Conservation (phyloP, 2,797 vertebrate genomes). For the Anguilla megastoma region DNA sequence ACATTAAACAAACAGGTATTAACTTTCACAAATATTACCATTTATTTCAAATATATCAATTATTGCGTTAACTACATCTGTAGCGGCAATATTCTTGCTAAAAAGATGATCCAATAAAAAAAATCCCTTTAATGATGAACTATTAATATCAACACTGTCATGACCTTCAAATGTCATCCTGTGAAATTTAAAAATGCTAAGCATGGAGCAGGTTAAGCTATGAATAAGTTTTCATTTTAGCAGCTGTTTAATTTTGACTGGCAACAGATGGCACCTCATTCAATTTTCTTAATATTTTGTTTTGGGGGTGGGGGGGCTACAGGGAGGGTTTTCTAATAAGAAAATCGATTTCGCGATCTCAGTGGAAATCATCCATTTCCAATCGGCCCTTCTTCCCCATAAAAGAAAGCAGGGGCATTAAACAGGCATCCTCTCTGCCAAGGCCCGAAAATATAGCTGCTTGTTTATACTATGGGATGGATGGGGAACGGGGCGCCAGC, state of each 20-base stretch:
- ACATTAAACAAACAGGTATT: neutral
- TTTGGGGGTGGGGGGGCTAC: neutral
- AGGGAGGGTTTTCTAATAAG: neutral
- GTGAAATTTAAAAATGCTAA: neutral
- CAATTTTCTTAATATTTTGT: conserved; percentile 23
- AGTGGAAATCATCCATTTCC: conserved; percentile 28
- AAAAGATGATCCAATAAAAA: conserved; percentile 27
- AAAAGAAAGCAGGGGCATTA: conserved; percentile 37
- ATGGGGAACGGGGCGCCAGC: conserved; percentile 25
- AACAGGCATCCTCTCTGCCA: conserved; percentile 31
- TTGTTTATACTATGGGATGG: conserved; percentile 40
- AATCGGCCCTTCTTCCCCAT: conserved; percentile 20
- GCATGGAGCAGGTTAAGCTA: conserved; percentile 19
- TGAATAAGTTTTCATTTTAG: conserved; percentile 12
- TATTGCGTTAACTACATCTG: conserved; percentile 1
- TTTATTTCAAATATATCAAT: neutral
- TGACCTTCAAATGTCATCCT: conserved; percentile 4
- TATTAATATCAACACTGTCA: conserved; percentile 17
- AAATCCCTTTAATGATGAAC: conserved; percentile 8
- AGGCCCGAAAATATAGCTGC: conserved; percentile 34
- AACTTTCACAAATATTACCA: neutral
- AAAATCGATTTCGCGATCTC: conserved; percentile 20
- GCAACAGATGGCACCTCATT: conserved; percentile 31
- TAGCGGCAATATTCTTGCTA: neutral
- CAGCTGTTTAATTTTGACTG: conserved; percentile 29